These are phyloP conservation scores for Lutraria rhynchaena DNA, from an alignment of 1,140 invertebrate genomes.

Conservation along the genomic window DNA sequence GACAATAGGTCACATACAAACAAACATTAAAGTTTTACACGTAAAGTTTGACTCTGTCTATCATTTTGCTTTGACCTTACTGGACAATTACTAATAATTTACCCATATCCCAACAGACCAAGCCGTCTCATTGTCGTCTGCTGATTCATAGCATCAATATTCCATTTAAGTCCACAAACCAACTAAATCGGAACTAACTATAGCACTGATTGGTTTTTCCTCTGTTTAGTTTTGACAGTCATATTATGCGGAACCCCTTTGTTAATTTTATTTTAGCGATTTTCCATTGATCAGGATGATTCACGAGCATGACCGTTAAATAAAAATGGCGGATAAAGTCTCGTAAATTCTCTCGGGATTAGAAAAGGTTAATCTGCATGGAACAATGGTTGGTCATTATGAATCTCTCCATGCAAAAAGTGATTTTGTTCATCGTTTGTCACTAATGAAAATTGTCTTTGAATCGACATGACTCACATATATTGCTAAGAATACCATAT, in stretches of 20 bases:
- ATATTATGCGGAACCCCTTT: background rate
- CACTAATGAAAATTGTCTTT: background rate
- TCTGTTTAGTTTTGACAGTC: conserved; percentile 1
- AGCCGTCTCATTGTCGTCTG: background rate
- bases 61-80: no score
- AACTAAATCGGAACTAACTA: conserved; percentile 10
- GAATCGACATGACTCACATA: background rate
- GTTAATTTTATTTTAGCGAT: conserved; percentile 13
- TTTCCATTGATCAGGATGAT: background rate
- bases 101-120: background rate
- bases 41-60: background rate
- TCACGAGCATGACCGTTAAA: conserved; percentile 9
- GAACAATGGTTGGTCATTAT: background rate
- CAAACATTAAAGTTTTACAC: background rate
- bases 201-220: conserved; percentile 3
- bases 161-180: background rate
- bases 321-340: background rate
- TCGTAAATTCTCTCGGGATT: background rate
- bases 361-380: background rate
- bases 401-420: background rate
- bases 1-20: no score
- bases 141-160: background rate
- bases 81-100: no score
- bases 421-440: background rate
- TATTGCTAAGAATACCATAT: background rate